Conservation (phyloP, 2,797 vertebrate genomes). For the Dromococcyx pavoninus region DNA sequence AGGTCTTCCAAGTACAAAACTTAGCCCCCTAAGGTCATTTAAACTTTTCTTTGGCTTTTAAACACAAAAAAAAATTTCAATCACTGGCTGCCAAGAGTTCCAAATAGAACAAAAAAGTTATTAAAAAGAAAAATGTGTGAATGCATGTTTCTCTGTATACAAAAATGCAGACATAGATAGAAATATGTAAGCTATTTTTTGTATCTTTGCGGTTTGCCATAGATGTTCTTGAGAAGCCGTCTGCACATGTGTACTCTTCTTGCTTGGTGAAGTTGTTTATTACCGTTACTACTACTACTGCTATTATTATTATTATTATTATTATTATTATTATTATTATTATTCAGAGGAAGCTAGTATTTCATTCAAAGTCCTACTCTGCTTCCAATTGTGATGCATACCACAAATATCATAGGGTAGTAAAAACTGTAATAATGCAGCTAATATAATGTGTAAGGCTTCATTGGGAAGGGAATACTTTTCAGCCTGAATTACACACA, state of each 20-base stretch:
- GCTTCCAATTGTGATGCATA: background rate
- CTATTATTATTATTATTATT: too few species aligned
- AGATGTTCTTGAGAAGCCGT: background rate
- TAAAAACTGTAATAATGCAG: background rate
- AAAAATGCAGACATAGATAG: background rate
- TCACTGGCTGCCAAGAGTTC: background rate
- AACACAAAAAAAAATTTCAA: constrained; percentile 55
- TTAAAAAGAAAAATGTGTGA: background rate
- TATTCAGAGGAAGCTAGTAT: background rate
- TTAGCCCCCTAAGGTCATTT: constrained; percentile 71
- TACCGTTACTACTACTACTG: too few species aligned
- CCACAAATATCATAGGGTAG: background rate
- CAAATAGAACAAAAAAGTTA: background rate
- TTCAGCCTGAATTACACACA: background rate
- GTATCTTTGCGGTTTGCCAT: rapidly evolving
- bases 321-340: too few species aligned
- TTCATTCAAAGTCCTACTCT: background rate
- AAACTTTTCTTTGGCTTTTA: constrained; percentile 64
- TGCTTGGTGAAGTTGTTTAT: background rate
- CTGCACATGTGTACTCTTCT: rapidly evolving
- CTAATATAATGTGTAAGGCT: background rate
- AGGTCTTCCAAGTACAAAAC: constrained; percentile 53
- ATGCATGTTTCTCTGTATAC: rapidly evolving
- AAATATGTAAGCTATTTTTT: background rate
- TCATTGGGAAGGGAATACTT: background rate